phyloP scores from a whole-genome alignment of 2,113 vertebrate species.

The Cacatua alba region DNA sequence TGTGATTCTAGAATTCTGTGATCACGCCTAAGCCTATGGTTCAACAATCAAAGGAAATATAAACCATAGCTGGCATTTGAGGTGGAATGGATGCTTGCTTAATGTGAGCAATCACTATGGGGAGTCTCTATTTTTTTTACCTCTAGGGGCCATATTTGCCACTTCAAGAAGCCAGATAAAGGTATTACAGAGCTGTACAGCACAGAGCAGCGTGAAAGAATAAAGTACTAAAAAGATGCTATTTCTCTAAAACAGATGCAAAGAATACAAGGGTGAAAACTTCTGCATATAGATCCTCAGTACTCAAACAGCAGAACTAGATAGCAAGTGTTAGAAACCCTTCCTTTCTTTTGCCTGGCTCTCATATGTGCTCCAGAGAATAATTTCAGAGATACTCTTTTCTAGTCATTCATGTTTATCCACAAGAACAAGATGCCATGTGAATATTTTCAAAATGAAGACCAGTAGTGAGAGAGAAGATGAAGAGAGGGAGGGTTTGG shows the following conservation, averaged over 20 bases:
- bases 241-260: accelerated
- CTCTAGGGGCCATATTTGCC: background rate
- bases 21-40: background rate
- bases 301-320: background rate
- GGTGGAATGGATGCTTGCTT: background rate
- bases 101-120: accelerated
- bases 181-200: background rate
- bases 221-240: background rate
- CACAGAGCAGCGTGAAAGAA: background rate
- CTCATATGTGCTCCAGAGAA: background rate
- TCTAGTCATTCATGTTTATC: background rate
- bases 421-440: background rate
- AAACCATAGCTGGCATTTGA: background rate
- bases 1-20: background rate
- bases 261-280: background rate
- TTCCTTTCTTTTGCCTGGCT: background rate
- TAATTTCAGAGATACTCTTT: background rate
- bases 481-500: background rate
- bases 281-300: background rate
- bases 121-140: background rate
- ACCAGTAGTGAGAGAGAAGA: background rate
- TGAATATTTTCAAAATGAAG: background rate
- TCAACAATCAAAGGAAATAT: background rate
- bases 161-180: background rate
- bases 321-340: background rate